Evolutionary conservation across 2,797 vertebrate genomes (phyloP).

Genomic region (Pseudomugil gertrudae): DNA sequence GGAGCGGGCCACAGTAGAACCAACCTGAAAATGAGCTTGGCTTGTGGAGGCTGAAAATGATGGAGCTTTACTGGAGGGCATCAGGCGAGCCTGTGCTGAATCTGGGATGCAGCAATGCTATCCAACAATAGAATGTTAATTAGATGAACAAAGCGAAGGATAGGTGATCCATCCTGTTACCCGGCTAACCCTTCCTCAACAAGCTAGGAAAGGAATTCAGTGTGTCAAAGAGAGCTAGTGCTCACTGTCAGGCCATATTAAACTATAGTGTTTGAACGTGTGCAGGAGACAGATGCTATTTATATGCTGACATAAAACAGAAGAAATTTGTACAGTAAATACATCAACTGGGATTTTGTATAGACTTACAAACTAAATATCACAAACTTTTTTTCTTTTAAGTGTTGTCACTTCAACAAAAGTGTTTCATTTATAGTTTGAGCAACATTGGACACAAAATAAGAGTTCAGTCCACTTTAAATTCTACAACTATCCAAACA

Average conservation of each 20-base stretch:
- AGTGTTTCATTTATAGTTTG: constrained; percentile 31
- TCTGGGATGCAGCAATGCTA: constrained; percentile 68
- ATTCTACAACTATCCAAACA: constrained; percentile 11
- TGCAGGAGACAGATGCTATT: constrained; percentile 6
- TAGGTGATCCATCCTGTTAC: constrained; percentile 67
- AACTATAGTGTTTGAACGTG: constrained; percentile 3
- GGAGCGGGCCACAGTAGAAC: not conserved
- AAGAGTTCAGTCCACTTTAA: constrained; percentile 19
- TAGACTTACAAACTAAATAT: constrained; percentile 11
- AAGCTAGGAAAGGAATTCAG: constrained; percentile 47
- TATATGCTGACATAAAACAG: not conserved
- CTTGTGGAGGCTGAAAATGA: constrained; percentile 63
- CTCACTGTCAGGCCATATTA: not conserved
- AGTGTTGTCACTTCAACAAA: constrained; percentile 26
- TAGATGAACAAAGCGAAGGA: constrained; percentile 70
- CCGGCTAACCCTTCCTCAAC: constrained; percentile 46
- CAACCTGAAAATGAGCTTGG: constrained; percentile 62
- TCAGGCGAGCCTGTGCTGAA: constrained; percentile 66
- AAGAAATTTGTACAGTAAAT: not conserved
- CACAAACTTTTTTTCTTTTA: not conserved
- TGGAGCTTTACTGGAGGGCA: constrained; percentile 59
- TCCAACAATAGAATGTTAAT: constrained; percentile 79
- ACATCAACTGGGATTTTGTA: not conserved
- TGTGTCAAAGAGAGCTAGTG: constrained; percentile 26
- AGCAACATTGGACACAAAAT: constrained; percentile 30